Base-by-base conservation (phyloP, 2,797 vertebrate species). In the Gallirallus australis region DNA sequence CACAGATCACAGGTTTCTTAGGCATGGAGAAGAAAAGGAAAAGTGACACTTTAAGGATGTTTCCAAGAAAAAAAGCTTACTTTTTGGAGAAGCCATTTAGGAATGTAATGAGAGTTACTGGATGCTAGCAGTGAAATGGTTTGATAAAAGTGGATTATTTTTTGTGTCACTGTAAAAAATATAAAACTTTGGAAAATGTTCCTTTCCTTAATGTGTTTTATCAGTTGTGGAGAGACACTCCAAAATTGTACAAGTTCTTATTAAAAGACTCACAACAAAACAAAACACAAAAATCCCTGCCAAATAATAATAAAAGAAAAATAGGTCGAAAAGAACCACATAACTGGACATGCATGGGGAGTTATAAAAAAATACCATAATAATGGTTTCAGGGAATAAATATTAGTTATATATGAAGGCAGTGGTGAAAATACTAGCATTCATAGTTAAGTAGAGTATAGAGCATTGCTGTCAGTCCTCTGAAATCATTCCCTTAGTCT, bases 41-140 rank as follows among this genome's bases (percentile, higher is more conserved):
- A 85, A 85, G 2, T 42, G 7, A 21, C 12, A 52, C 3, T 0
- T 69, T 84, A 50, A 40, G 5, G 4, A 35, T 8, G 2, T 6
- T 68, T 91, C 25, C 61, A 57, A 25, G 6, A 30, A 40, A 84
- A 84, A 84, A 71, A 66, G 2, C 0, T 1, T 0, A 48, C 18
- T 13, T 64, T 91, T 64, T 53, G 8, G 15, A 65, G 5, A 4
- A 71, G 48, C 1, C 4, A 31, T 68, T 79, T 56, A 15, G 19
- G 10, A 82, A 82, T 2, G 1, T 23, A 52, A 10, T 12, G 37
- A 71, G 17, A 1, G 4, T 66, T 77, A 21, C 21, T 47, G 17
- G 19, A 81, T 5, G 30, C 4, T 54, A 69, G 23, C 20, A 35
- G 8, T 27, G 20, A 53, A 81, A 84, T 16, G 1, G 3, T 61